These are phyloP conservation scores for Cancer borealis DNA, from an alignment of 2,888 invertebrate species.

Conservation along the genomic window DNA sequence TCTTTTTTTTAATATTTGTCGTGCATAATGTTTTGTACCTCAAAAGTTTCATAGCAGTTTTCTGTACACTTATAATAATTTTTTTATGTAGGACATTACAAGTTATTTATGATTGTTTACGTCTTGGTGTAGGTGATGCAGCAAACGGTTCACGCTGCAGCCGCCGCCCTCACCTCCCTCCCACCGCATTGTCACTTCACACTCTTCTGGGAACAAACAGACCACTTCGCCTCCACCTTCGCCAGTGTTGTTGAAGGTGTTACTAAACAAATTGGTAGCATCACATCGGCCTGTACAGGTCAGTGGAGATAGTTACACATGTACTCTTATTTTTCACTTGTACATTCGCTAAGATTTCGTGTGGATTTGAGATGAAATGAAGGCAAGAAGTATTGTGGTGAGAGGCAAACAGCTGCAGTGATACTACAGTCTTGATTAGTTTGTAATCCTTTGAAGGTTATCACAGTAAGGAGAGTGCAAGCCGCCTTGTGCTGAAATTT, in stretches of 20 bases:
- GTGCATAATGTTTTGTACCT: too few relatives aligned
- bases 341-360: background rate
- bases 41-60: too few relatives aligned
- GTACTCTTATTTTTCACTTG: background rate
- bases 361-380: background rate
- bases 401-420: background rate
- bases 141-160: background rate
- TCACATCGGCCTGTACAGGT: background rate
- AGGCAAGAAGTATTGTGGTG: background rate
- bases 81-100: background rate
- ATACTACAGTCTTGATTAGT: background rate
- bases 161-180: background rate
- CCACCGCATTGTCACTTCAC: background rate
- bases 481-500: background rate
- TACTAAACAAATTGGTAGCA: background rate
- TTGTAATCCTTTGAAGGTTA: background rate
- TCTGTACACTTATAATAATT: background rate
- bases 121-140: background rate
- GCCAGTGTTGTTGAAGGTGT: background rate
- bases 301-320: background rate
- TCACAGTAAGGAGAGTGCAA: background rate
- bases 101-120: background rate
- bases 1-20: too few relatives aligned
- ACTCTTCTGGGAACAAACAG: background rate
- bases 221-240: background rate